phyloP scores from a whole-genome alignment of 2,888 invertebrate species.

The Drymonia ruficornis region DNA sequence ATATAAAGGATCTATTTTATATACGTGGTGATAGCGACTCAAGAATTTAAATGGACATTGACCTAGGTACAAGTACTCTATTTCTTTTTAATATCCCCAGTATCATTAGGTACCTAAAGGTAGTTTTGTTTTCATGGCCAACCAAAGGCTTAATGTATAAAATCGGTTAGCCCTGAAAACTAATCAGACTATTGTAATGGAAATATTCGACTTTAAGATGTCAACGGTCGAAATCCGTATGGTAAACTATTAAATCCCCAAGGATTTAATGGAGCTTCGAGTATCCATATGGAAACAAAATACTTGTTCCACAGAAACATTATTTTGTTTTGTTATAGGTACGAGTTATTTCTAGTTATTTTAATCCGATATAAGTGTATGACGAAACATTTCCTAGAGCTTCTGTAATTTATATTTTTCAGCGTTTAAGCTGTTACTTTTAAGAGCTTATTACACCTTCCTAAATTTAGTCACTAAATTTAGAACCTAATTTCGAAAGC shows the following conservation, averaged over 20 bases:
- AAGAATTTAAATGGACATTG: conserved; percentile 6
- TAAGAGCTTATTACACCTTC: too few relatives aligned
- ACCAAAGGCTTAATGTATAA: background rate
- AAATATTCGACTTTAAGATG: conserved; percentile 3
- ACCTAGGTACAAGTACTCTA: background rate
- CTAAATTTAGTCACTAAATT: too few relatives aligned
- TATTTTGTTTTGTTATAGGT: background rate
- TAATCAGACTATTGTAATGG: background rate
- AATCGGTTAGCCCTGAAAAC: background rate
- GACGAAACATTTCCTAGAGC: background rate
- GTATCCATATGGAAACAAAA: background rate
- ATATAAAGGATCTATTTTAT: background rate
- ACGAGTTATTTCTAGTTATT: background rate
- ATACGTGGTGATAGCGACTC: background rate
- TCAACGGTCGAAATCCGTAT: background rate
- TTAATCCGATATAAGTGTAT: background rate
- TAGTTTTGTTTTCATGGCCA: too few relatives aligned
- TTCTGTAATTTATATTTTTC: too few relatives aligned
- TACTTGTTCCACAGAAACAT: background rate
- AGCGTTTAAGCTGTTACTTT: too few relatives aligned
- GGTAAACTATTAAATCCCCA: background rate
- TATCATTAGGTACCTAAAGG: too few relatives aligned
- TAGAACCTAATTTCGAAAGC: too few relatives aligned
- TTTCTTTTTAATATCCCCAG: too few relatives aligned
- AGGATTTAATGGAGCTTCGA: background rate